These are phyloP conservation scores for Protonibea diacanthus DNA, from an alignment of 2,797 vertebrate genomes.

Conservation along the genomic window DNA sequence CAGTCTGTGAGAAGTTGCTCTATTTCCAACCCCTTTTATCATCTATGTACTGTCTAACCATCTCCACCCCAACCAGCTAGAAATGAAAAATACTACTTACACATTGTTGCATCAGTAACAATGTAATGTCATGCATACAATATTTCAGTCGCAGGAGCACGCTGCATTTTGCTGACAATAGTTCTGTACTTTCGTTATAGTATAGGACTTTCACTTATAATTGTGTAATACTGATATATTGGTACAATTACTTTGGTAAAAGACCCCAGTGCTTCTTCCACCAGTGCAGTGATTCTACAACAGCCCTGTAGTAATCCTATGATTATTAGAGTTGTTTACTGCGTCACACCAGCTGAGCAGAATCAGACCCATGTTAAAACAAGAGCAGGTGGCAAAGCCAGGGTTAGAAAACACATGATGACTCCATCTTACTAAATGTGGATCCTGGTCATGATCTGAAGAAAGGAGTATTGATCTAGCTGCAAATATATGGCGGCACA, in stretches of 20 bases:
- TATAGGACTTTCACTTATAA: neutral
- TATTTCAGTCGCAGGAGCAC: no score
- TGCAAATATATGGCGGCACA: neutral
- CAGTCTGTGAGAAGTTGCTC: neutral
- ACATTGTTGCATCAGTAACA: no score
- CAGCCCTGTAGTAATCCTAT: neutral
- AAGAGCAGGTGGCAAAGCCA: neutral
- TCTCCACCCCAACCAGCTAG: neutral
- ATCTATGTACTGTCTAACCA: neutral
- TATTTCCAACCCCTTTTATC: neutral
- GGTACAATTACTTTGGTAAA: neutral
- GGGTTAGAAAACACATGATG: conserved; percentile 12
- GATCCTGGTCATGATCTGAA: conserved; percentile 6
- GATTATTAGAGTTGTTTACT: neutral
- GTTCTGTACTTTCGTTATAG: neutral
- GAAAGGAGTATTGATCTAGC: neutral
- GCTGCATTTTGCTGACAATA: no score
- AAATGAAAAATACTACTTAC: neutral
- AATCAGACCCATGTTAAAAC: neutral
- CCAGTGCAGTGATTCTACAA: neutral
- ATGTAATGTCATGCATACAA: no score
- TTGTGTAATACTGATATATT: neutral
- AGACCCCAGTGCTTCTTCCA: neutral
- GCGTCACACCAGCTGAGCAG: neutral
- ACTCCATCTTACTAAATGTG: neutral